Evolutionary conservation across 2,113 vertebrate genomes (phyloP), one percentile per base, ranked within the genome.

Genomic region (Leptobrachium ailaonicum): DNA sequence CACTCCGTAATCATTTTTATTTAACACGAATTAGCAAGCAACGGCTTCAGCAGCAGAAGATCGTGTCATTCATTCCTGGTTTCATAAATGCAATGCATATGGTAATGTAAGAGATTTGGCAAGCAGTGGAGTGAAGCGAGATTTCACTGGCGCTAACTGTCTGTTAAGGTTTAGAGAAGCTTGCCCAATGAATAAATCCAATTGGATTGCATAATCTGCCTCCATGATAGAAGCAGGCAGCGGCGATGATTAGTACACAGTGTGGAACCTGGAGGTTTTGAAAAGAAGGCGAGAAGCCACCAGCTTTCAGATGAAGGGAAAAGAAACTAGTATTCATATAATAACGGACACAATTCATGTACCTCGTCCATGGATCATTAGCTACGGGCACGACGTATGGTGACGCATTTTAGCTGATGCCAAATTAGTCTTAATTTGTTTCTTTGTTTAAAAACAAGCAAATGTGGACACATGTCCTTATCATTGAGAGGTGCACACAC

Each of bases 31-130:
- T 67, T 40, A 50, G 43, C 12, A 41, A 10, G n/a, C 6, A 14
- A 54, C 42, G 20, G 53, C 20, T 9, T 14, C 40, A 32, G 45
- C 8, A 45, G 11, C 62, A 44, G n/a, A 64, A 14, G 56, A 60
- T 60, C 68, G 63, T 73, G 47, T 50, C 3, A 67, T 11, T 69
- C 53, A 60, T 60, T 53, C 69, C 20, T 14, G 12, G 41, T 66
- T 50, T 13, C 67, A 63, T 68, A 53, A 80, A 53, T 58, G 50
- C 60, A 68, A 58, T 47, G 13, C 56, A 67, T 75, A 67, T 66
- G 64, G 60, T 43, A 64, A 73, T 54, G 41, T 69, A 73, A 75
- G 79, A 41, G 47, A 62, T 56, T 56, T 81, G 79, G 79, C 72
- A 68, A 9, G 40, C 63, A 7, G 9, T 62, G 43, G 20, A 73